Conservation (phyloP, 2,797 vertebrate genomes). For the Cynodonichthys magdalenae region DNA sequence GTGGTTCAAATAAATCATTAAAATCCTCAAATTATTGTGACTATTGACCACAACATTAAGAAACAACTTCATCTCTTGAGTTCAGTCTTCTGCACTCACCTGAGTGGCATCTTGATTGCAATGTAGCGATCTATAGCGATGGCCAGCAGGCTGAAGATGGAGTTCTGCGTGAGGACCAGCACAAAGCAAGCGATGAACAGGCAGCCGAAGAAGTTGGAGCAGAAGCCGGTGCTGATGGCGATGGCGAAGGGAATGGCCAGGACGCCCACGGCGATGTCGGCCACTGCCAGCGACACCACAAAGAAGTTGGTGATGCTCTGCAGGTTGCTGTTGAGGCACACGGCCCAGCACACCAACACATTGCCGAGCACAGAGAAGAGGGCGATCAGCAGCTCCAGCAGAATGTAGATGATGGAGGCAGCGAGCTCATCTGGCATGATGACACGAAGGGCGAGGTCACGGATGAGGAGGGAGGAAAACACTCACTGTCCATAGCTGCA, state of each 20-base stretch:
- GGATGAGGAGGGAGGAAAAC: conserved; percentile 62
- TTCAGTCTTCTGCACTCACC: conserved; percentile 76
- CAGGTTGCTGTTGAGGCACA: conserved; percentile 92
- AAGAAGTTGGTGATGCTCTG: conserved; percentile 98
- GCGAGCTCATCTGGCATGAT: conserved; percentile 81
- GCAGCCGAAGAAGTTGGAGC: conserved; percentile 93
- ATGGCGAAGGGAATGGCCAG: conserved; percentile 95
- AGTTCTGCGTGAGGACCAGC: conserved; percentile 95
- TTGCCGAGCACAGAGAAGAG: conserved; percentile 92
- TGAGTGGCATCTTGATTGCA: conserved; percentile 92
- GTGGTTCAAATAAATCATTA: background rate
- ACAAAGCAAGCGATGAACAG: conserved; percentile 97
- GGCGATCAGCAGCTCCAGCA: conserved; percentile 91
- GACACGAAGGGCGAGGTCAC: conserved; percentile 61
- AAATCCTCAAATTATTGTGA: too few relatives aligned
- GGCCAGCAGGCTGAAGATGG: conserved; percentile 96
- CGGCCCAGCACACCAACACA: conserved; percentile 95
- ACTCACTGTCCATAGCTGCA: conserved; percentile 90
- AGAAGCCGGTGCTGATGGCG: conserved; percentile 94
- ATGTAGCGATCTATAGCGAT: conserved; percentile 96
- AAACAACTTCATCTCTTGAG: too few relatives aligned
- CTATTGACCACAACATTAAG: too few relatives aligned
- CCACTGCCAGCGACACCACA: conserved; percentile 92
- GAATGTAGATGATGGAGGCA: conserved; percentile 81
- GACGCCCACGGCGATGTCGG: conserved; percentile 94